These are phyloP conservation scores for Hypomecis punctinalis DNA, from an alignment of 2,888 invertebrate species.

Conservation along the genomic window DNA sequence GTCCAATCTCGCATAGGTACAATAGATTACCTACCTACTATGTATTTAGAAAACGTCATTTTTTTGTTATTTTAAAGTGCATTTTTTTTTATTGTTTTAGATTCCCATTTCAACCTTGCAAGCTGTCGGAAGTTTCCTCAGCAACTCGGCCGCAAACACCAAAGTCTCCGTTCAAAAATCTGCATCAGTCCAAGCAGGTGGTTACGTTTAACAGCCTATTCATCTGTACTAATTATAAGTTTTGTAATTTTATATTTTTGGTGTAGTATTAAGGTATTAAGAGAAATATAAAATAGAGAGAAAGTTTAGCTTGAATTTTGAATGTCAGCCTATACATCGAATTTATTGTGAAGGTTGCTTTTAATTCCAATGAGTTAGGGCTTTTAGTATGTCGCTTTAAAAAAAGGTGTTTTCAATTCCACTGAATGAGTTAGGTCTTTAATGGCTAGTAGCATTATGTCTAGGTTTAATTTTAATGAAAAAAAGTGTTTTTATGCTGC, in stretches of 20 bases:
- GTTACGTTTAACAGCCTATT: slow-evolving; percentile 44
- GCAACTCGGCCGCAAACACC: slow-evolving; percentile 77
- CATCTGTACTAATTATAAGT: slow-evolving; percentile 3
- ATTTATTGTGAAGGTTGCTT: slow-evolving; percentile 25
- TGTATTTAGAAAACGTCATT: too few relatives aligned
- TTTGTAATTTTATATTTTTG: slow-evolving; percentile 15
- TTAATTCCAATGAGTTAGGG: slow-evolving; percentile 19
- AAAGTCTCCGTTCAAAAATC: slow-evolving; percentile 75
- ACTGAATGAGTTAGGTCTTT: slow-evolving; percentile 13
- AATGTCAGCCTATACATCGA: slow-evolving; percentile 10
- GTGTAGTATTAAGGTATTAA: slow-evolving; percentile 1
- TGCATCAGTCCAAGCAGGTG: slow-evolving; percentile 72
- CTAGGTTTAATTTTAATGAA: slow-evolving; percentile 37
- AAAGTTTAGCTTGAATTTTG: slow-evolving; percentile 15
- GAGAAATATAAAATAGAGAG: slow-evolving; percentile 5
- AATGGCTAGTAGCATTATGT: slow-evolving; percentile 21
- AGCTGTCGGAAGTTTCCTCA: slow-evolving; percentile 86
- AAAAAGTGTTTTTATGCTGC: slow-evolving; percentile 47
- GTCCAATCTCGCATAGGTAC: too few relatives aligned
- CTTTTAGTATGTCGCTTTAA: background rate
- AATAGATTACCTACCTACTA: too few relatives aligned
- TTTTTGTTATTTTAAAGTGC: background rate
- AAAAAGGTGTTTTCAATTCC: slow-evolving; percentile 24
- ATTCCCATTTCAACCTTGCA: slow-evolving; percentile 87
- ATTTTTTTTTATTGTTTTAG: slow-evolving; percentile 64